A percentile compares a stretch with the other conserved stretches of the same genome.
phyloP scores from a whole-genome alignment of 2,888 invertebrate species.

The Aphidius colemani region DNA sequence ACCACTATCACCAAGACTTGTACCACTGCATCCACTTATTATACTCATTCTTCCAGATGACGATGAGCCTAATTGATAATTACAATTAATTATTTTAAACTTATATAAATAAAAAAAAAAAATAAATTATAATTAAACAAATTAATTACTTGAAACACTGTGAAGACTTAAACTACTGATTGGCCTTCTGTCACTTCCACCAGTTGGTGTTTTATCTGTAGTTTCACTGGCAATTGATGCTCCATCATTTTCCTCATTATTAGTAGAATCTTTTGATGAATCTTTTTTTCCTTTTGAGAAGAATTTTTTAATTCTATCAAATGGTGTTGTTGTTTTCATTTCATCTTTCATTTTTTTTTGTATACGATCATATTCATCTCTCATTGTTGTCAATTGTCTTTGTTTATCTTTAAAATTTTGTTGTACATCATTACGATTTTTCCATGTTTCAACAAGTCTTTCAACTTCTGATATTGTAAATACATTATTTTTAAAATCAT shows the following conservation, averaged over 20 bases:
- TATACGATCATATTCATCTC: conserved; percentile 81
- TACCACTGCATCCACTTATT: conserved; percentile 73
- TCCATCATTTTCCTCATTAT: conserved; percentile 29
- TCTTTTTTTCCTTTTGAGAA: conserved; percentile 69
- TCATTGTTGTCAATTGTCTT: conserved; percentile 78
- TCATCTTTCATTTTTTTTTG: conserved; percentile 77
- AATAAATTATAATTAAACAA: too few relatives aligned
- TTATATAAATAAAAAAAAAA: too few relatives aligned
- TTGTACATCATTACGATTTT: conserved; percentile 83
- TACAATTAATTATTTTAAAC: too few relatives aligned
- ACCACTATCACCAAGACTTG: conserved; percentile 82
- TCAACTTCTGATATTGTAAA: conserved; percentile 85
- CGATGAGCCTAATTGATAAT: conserved; percentile 66
- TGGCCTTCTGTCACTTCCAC: conserved; percentile 63
- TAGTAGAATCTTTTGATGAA: conserved; percentile 43
- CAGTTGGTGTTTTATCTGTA: conserved; percentile 40
- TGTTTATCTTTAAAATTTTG: conserved; percentile 85
- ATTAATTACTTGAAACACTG: conserved; percentile 66
- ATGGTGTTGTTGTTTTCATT: conserved; percentile 78
- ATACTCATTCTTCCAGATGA: conserved; percentile 84
- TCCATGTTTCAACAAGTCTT: conserved; percentile 84
- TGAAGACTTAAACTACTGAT: conserved; percentile 72
- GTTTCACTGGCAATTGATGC: conserved; percentile 34
- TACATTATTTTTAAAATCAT: conserved; percentile 87
- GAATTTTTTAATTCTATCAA: conserved; percentile 77